Evolutionary conservation across 92 coral and sea anemone genomes (phyloP).

Genomic region (Palythoa grandis): DNA sequence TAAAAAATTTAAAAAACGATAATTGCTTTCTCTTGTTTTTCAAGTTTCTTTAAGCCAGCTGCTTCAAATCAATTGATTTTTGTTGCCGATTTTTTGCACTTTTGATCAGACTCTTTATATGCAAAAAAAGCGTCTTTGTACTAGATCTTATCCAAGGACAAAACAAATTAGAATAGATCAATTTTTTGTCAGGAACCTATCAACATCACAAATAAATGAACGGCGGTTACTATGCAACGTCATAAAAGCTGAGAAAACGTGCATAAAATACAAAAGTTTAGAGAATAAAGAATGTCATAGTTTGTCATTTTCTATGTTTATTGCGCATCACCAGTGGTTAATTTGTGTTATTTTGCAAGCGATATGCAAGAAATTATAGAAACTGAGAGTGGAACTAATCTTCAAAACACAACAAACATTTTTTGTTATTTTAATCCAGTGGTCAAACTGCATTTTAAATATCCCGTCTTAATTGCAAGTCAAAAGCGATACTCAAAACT

Average conservation of each 20-base stretch:
- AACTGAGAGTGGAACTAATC: neutral
- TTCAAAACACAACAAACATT: neutral
- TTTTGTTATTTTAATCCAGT: neutral
- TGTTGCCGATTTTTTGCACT: neutral
- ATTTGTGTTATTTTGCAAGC: neutral
- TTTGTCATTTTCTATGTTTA: neutral
- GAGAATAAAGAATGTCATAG: neutral
- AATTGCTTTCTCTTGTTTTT: neutral
- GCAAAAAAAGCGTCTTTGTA: neutral
- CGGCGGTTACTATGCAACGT: neutral
- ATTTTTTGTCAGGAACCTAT: neutral
- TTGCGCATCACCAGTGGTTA: neutral
- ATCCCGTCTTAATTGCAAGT: neutral
- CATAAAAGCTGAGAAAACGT: neutral
- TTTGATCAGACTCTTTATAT: neutral
- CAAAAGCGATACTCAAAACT: neutral
- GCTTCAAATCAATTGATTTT: neutral
- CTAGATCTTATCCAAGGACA: neutral
- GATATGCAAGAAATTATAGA: neutral
- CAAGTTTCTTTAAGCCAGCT: neutral
- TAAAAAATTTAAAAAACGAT: neutral
- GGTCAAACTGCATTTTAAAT: neutral
- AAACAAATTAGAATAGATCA: slow-evolving; percentile 4
- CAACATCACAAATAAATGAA: slow-evolving; percentile 8
- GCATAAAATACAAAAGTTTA: neutral